Evolutionary conservation across 2,797 vertebrate genomes (phyloP).

Genomic region (Sebastes glaucus): DNA sequence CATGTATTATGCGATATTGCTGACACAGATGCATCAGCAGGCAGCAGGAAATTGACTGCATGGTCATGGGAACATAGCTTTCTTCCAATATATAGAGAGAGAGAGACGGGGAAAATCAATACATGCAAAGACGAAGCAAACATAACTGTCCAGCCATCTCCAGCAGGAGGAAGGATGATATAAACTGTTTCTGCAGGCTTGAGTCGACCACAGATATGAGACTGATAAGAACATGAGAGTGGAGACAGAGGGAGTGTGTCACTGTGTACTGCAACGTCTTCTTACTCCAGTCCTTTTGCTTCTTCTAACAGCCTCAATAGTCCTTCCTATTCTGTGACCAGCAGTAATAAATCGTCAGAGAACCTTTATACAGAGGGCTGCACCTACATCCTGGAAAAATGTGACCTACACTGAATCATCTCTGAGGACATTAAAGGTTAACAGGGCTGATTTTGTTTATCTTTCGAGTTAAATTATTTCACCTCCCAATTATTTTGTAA

Average conservation of each 20-base stretch:
- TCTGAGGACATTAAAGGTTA: neutral
- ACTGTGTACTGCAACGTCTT: neutral
- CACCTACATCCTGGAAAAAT: neutral
- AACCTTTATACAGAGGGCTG: neutral
- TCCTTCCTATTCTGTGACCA: neutral
- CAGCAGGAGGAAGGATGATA: neutral
- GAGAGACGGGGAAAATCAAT: conserved; percentile 43
- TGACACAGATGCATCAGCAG: conserved; percentile 45
- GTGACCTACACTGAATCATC: neutral
- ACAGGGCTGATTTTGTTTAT: neutral
- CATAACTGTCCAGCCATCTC: neutral
- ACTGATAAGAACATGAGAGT: conserved; percentile 1
- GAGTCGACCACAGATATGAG: conserved; percentile 8
- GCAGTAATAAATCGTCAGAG: neutral
- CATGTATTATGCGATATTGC: conserved; percentile 12
- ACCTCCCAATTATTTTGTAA: too few relatives aligned
- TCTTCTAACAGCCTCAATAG: neutral
- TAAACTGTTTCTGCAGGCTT: conserved; percentile 5
- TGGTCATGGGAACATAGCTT: conserved; percentile 18
- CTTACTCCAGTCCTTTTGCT: neutral
- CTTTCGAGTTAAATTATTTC: neutral
- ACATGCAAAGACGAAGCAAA: conserved; percentile 31
- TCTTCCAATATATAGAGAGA: neutral
- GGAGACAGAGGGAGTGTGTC: neutral
- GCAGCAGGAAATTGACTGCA: conserved; percentile 12